A percentile compares a stretch with the other conserved stretches of the same genome.
Conservation (phyloP, 64 coral and sea anemone species). For the Actinia equina region DNA sequence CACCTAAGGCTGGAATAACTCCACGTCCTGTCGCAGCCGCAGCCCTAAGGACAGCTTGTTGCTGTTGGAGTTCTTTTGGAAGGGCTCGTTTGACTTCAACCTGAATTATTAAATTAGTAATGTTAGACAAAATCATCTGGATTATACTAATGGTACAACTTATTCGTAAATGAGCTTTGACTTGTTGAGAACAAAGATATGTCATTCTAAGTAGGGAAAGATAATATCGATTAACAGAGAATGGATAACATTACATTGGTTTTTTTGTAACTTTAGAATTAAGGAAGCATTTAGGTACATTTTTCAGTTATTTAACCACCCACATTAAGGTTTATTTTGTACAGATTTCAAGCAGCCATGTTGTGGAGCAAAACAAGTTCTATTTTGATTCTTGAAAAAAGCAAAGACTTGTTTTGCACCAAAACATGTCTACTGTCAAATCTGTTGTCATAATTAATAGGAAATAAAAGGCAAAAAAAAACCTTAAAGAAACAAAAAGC, state of each 20-base stretch:
- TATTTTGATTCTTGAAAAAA: no score
- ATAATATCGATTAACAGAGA: not conserved
- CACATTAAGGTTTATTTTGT: no score
- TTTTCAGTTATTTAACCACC: no score
- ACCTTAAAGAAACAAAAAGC: no score
- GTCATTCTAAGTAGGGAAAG: not conserved
- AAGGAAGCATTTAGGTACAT: not conserved
- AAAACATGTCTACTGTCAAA: no score
- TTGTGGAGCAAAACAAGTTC: no score
- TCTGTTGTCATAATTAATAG: no score
- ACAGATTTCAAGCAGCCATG: no score
- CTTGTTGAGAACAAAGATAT: not conserved
- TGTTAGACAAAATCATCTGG: not conserved
- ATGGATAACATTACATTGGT: no score
- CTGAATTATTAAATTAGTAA: constrained; percentile 5
- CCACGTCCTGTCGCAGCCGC: constrained; percentile 62
- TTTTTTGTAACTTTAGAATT: not conserved
- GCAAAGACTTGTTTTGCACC: no score
- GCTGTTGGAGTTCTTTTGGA: constrained; percentile 85
- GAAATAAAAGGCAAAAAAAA: no score
- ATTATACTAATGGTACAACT: not conserved
- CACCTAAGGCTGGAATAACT: constrained; percentile 76
- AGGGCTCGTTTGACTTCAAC: constrained; percentile 92
- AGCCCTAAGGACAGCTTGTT: constrained; percentile 72
- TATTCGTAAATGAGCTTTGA: not conserved